Evolutionary conservation across 2,113 vertebrate genomes (phyloP).

Genomic region (Irena cyanogastra): DNA sequence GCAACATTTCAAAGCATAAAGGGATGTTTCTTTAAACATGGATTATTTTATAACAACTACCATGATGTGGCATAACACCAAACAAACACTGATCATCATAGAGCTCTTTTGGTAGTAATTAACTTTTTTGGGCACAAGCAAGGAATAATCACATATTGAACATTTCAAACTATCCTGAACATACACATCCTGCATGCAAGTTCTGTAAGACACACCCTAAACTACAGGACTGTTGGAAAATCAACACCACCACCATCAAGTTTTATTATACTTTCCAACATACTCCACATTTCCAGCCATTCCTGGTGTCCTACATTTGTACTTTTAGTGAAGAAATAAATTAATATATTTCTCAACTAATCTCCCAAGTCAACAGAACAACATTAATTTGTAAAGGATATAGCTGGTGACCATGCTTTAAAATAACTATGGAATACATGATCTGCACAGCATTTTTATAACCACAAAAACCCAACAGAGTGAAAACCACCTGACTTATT

Average conservation of each 20-base stretch:
- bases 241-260: neutral
- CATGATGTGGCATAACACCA: neutral
- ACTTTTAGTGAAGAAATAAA: neutral
- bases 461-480: neutral
- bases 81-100: neutral
- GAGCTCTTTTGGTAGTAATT: neutral
- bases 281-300: neutral
- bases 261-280: neutral
- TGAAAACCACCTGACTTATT: neutral
- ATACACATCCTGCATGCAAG: neutral
- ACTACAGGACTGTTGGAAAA: neutral
- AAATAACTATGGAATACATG: neutral
- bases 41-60: neutral
- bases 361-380: neutral
- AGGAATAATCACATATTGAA: neutral
- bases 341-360: neutral
- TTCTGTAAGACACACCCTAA: neutral
- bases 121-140: neutral
- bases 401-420: neutral
- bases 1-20: neutral
- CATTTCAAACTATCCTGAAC: neutral
- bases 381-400: neutral
- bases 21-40: neutral
- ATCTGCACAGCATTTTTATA: neutral
- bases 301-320: neutral